A percentile compares a stretch with the other conserved stretches of the same genome.
These are phyloP conservation scores for Melospiza georgiana DNA, from an alignment of 2,113 vertebrate genomes.

Conservation along the genomic window DNA sequence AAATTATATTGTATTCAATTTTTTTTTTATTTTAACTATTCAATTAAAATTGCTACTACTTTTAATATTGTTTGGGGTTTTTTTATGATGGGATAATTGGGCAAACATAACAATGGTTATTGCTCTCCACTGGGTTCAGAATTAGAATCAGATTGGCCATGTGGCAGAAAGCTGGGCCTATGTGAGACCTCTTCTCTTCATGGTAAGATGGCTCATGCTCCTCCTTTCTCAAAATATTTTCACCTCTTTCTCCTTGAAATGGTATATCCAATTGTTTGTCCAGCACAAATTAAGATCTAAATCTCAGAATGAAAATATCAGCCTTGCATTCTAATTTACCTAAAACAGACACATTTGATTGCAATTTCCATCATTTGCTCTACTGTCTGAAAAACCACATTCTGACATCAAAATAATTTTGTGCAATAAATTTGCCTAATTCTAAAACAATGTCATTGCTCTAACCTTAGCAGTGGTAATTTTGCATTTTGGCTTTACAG, in stretches of 20 bases:
- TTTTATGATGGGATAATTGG: no score
- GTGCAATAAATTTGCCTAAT: background rate
- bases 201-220: background rate
- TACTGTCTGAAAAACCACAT: background rate
- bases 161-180: background rate
- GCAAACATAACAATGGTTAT: no score
- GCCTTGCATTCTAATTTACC: background rate
- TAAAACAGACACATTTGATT: background rate
- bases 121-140: background rate
- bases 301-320: background rate
- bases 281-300: background rate
- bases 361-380: background rate
- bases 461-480: no score
- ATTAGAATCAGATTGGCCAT: background rate
- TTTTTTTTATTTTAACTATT: no score
- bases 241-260: background rate
- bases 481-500: background rate
- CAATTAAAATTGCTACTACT: no score
- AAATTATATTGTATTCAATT: no score
- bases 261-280: background rate
- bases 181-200: background rate
- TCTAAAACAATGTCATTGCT: background rate
- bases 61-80: no score
- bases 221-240: background rate
- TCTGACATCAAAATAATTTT: background rate